phyloP scores from a whole-genome alignment of 2,113 vertebrate species.

The Cololabis saira region DNA sequence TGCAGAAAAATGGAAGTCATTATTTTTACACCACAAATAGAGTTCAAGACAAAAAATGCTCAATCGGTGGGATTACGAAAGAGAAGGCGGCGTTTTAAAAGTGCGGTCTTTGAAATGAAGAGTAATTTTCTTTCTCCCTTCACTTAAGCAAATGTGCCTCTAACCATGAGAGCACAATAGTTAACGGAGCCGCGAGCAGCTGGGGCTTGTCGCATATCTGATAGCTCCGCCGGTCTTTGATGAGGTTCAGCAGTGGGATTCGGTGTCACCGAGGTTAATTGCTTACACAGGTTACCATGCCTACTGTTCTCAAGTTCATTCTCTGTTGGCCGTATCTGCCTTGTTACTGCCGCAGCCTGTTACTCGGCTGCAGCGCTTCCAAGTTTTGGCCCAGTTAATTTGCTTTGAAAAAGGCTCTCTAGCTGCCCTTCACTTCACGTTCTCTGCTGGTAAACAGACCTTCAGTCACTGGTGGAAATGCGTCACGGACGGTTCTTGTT shows the following conservation, averaged over 20 bases:
- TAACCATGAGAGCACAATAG: slow-evolving; percentile 39
- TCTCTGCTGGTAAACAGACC: slow-evolving; percentile 9
- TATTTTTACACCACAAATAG: slow-evolving; percentile 1
- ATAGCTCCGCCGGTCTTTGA: slow-evolving; percentile 51
- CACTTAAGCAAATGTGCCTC: slow-evolving; percentile 38
- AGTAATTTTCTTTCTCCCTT: slow-evolving; percentile 38
- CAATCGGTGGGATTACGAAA: slow-evolving; percentile 25
- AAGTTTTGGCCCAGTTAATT: slow-evolving; percentile 45
- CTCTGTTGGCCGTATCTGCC: slow-evolving; percentile 9
- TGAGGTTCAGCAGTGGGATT: slow-evolving; percentile 41
- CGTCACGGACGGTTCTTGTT: slow-evolving; percentile 27
- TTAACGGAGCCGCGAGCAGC: slow-evolving; percentile 38
- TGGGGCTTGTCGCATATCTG: slow-evolving; percentile 43
- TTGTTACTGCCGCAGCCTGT: slow-evolving; percentile 15
- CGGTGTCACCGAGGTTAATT: slow-evolving; percentile 74
- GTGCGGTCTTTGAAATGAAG: slow-evolving; percentile 31
- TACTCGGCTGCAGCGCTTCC: slow-evolving; percentile 29
- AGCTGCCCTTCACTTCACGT: slow-evolving; percentile 23
- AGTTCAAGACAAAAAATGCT: slow-evolving; percentile 29
- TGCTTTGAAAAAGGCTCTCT: slow-evolving; percentile 41
- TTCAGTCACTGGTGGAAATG: slow-evolving; percentile 9
- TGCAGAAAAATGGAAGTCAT: background rate
- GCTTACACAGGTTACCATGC: slow-evolving; percentile 49
- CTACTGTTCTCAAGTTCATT: slow-evolving; percentile 46
- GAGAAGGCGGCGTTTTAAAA: slow-evolving; percentile 14